Evolutionary conservation across 2,797 vertebrate species (phyloP), one percentile per base, ranked within the genome.

Genomic region (Chaetophractus vellerosus): DNA sequence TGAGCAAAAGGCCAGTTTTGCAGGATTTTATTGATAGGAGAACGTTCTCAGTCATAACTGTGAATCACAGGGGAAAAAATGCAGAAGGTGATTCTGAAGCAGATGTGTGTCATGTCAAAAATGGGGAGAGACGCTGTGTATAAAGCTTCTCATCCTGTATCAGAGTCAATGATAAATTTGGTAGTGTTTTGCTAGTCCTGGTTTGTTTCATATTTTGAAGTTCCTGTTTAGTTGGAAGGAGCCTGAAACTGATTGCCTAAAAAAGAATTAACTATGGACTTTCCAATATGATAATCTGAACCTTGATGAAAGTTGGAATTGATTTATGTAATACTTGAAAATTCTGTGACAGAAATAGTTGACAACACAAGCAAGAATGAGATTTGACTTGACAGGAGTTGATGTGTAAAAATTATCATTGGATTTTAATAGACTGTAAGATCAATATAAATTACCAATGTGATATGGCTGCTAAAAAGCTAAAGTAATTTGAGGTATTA

Each of bases 221-320:
- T 69, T 48, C 48, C 59, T 55, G 26, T 88, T 52, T 59, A 59
- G 19, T 66, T 91, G 10, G 21, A 89, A 95, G 41, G 33, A 75
- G 16, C 5, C 31, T 89, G 69, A 63, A 24, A 93, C 6, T 86
- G 52, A 93, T 87, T 89, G 3, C 4, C 33, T 68, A 52, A 91
- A 93, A 87, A 88, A 45, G 94, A 84, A 79, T 75, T 95, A 86
- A 93, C 28, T 78, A 81, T 76, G 50, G 19, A 23, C n/a, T 33
- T 95, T 93, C 24, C 68, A 72, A 90, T 95, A 92, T 96, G 50
- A 78, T 5, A 15, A 69, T 41, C 33, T 86, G 69, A 94, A 95
- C 36, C 33, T 82, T 90, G 52, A 68, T 74, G 38, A 74, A 90
- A 96, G 90, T 74, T 74, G 41, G 31, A 95, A 97, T 92, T 88